Base-by-base conservation (phyloP, 2,113 vertebrate genomes). In the Pionites leucogaster region DNA sequence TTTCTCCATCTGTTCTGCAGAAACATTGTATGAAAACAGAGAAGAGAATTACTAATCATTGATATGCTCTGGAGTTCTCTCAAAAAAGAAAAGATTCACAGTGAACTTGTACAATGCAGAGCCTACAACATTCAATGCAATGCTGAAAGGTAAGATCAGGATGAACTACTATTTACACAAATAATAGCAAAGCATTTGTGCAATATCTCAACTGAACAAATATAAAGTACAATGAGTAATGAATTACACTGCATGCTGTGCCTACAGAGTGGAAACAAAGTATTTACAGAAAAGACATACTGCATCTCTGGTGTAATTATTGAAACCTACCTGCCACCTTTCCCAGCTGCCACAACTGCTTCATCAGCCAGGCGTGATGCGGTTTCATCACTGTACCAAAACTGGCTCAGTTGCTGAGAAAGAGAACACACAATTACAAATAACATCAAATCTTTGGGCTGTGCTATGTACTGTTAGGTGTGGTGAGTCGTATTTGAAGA, bases 341-440 rank as follows among this genome's bases (percentile, higher is more conserved):
- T 97, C 80, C 99, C 99, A 35, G 98, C 98, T 90, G 98, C 98
- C n/a, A 93, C 95, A 20, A 98, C 8, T 0, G 93, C 98, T 91
- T 99, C 99, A 50, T 98, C 97, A 4, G 99, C 99, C 18, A 99
- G 97, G 42, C 71, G 81, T 0, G 91, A 55, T 2, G 99, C 99
- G 0, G 99, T 99, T 59, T 99, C 98, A 28, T 98, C 98, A 12
- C 97, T 99, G 94, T 99, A 99, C 99, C 99, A 99, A 92, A 99
- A 99, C 97, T 99, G 99, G 97, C 99, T 99, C 98, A 99, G 96
- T 78, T 99, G 96, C 99, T 99, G 95, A 60, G 67, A 49, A 84
- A 57, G 74, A 77, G 6, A 47, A 91, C 0, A 1, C 14, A 35
- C 33, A 82, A 15, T 82, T 70, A 92, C 11, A 55, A 92, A 62